Evolutionary conservation across 2,888 invertebrate genomes (phyloP).

Genomic region (Polydrusus cervinus): DNA sequence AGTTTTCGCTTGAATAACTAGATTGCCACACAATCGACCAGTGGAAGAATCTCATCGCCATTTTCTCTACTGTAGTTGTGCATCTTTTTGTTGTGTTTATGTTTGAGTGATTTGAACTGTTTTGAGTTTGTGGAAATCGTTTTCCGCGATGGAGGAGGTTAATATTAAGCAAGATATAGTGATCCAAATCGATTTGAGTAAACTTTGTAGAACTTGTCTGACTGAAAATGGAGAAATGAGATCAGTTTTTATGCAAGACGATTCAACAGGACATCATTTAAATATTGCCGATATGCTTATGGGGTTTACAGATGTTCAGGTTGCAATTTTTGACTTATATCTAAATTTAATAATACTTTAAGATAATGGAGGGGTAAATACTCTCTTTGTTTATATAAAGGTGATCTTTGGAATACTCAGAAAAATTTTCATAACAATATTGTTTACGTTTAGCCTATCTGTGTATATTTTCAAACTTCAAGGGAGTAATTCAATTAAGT

Average conservation of each 20-base stretch:
- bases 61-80: conserved; percentile 68
- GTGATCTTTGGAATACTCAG: no score
- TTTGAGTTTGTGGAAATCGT: conserved; percentile 11
- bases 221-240: conserved; percentile 71
- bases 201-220: conserved; percentile 72
- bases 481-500: no score
- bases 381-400: no score
- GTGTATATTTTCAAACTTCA: background rate
- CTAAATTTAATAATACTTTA: no score
- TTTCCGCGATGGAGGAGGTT: conserved; percentile 63
- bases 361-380: no score
- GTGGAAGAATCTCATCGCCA: conserved; percentile 70
- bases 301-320: conserved; percentile 70
- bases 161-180: conserved; percentile 66
- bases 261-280: conserved; percentile 67
- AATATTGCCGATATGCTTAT: conserved; percentile 72
- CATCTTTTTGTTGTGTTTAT: conserved; percentile 65
- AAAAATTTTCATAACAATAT: no score
- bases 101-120: conserved; percentile 61
- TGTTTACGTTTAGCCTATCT: background rate
- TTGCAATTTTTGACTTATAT: conserved; percentile 54
- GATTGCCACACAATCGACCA: conserved; percentile 70
- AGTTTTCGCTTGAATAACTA: conserved; percentile 58
- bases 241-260: conserved; percentile 70
- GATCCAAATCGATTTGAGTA: conserved; percentile 68